Conservation (phyloP, 2,888 invertebrate species). For the Odontomyia ornata region DNA sequence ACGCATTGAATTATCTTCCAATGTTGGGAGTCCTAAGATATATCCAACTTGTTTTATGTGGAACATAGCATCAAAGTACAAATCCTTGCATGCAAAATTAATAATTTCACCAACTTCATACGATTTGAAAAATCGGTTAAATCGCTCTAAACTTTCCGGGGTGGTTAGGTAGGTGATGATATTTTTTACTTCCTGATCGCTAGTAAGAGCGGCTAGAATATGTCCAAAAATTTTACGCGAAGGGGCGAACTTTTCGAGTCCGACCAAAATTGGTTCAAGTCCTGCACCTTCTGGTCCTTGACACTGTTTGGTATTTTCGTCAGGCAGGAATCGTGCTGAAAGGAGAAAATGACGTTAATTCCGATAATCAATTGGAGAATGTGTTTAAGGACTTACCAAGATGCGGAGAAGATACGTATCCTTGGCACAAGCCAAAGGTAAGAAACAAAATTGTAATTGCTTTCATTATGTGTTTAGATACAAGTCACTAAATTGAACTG, state of each 20-base stretch:
- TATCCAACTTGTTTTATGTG: constrained; percentile 34
- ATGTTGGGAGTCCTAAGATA: constrained; percentile 43
- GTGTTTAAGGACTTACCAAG: no score
- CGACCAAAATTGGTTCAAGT: neutral
- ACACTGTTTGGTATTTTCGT: neutral
- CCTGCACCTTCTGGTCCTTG: neutral
- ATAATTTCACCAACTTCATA: neutral
- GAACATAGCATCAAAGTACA: constrained; percentile 44
- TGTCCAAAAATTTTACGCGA: constrained; percentile 19
- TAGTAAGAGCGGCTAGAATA: constrained; percentile 28
- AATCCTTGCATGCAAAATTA: neutral
- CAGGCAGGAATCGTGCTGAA: neutral
- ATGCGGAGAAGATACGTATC: neutral
- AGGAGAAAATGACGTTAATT: neutral
- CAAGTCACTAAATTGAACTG: no score
- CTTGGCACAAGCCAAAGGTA: neutral
- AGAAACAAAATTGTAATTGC: neutral
- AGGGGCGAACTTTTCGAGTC: constrained; percentile 22
- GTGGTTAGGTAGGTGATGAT: constrained; percentile 42
- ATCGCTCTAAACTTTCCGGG: constrained; percentile 6
- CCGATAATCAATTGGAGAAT: no score
- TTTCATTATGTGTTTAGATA: no score
- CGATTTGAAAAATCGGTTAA: constrained; percentile 16
- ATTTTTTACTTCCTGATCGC: constrained; percentile 45
- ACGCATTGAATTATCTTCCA: neutral